Evolutionary conservation across 1,140 invertebrate genomes (phyloP).

Genomic region (Pseudomyrmex concolor): DNA sequence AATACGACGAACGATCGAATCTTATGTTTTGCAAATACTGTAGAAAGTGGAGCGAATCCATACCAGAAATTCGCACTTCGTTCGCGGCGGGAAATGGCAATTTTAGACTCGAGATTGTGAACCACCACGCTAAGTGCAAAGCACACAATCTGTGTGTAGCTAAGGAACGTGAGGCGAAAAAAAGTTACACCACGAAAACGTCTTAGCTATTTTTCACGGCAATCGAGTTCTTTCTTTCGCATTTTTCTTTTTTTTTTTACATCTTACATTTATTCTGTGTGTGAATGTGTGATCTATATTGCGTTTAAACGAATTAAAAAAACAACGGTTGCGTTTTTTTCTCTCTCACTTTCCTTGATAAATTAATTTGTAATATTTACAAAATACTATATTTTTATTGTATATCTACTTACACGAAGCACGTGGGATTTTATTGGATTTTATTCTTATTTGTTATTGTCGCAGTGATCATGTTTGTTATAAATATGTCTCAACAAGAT

Average conservation of each 20-base stretch:
- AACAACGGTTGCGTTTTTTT: too few species aligned
- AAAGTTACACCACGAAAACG: slow-evolving; percentile 36
- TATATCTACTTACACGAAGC: too few species aligned
- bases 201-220: slow-evolving; percentile 36
- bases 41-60: slow-evolving; percentile 89
- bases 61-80: slow-evolving; percentile 89
- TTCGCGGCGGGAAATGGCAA: slow-evolving; percentile 91
- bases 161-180: slow-evolving; percentile 80
- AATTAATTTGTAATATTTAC: too few species aligned
- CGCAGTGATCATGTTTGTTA: too few species aligned
- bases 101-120: slow-evolving; percentile 90
- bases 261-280: background rate
- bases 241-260: too few species aligned
- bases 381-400: too few species aligned
- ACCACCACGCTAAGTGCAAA: slow-evolving; percentile 91
- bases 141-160: slow-evolving; percentile 88
- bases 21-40: slow-evolving; percentile 91
- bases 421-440: too few species aligned
- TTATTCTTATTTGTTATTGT: too few species aligned
- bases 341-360: too few species aligned
- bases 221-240: too few species aligned
- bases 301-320: background rate
- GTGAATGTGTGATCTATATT: slow-evolving; percentile 16
- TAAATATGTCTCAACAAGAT: too few species aligned
- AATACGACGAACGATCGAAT: slow-evolving; percentile 88